These are phyloP conservation scores for Emmelina monodactyla DNA, from an alignment of 2,888 invertebrate genomes.

Conservation along the genomic window DNA sequence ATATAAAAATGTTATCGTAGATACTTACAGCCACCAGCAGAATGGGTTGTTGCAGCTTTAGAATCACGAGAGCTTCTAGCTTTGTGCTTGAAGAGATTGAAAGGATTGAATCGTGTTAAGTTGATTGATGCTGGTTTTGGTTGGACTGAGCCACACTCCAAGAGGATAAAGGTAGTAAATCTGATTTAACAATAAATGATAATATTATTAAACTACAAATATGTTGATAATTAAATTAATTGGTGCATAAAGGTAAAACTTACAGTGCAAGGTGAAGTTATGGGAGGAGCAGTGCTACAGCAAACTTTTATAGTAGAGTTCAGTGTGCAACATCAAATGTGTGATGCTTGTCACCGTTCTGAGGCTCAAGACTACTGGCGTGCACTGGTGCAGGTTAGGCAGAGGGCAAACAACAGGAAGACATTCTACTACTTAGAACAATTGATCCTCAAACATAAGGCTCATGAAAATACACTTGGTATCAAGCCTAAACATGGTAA, in stretches of 20 bases:
- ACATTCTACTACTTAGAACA: slow-evolving; percentile 98
- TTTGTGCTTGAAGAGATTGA: slow-evolving; percentile 91
- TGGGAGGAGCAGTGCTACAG: slow-evolving; percentile 89
- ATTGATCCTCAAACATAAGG: slow-evolving; percentile 93
- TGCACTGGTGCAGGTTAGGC: slow-evolving; percentile 88
- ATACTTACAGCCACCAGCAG: slow-evolving; percentile 90
- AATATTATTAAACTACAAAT: too few relatives aligned
- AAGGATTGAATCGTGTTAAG: slow-evolving; percentile 87
- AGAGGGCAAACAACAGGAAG: slow-evolving; percentile 91
- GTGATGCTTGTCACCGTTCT: slow-evolving; percentile 94
- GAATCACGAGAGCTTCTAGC: slow-evolving; percentile 91
- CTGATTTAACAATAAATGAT: too few relatives aligned
- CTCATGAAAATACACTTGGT: slow-evolving; percentile 88
- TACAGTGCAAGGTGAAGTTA: slow-evolving; percentile 94
- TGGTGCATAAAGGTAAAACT: slow-evolving; percentile 72
- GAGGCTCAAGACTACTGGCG: slow-evolving; percentile 99
- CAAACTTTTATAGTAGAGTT: slow-evolving; percentile 97
- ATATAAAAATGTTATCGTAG: too few relatives aligned
- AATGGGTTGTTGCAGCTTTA: slow-evolving; percentile 85
- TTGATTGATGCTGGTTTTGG: slow-evolving; percentile 95
- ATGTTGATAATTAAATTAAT: too few relatives aligned
- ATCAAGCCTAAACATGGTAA: slow-evolving; percentile 84
- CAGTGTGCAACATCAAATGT: slow-evolving; percentile 91
- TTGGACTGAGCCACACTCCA: slow-evolving; percentile 99
- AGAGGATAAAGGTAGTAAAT: slow-evolving; percentile 82